Evolutionary conservation across 2,797 vertebrate genomes (phyloP).

Genomic region (Columba guinea): DNA sequence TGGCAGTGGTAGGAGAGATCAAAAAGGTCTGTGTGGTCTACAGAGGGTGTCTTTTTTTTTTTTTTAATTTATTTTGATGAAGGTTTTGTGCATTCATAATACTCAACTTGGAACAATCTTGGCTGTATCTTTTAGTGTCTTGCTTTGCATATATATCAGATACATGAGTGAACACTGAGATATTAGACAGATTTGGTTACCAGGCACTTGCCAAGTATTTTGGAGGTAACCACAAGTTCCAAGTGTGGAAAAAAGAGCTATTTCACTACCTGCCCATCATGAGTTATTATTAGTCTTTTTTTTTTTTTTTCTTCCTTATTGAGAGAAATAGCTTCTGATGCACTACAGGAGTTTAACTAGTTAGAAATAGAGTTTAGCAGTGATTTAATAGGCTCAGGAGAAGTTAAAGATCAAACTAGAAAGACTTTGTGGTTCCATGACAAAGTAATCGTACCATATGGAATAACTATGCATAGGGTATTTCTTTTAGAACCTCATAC

Average conservation of each 20-base stretch:
- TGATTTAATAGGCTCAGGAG: conserved; percentile 33
- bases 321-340: background rate
- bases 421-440: background rate
- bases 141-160: background rate
- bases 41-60: background rate
- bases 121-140: background rate
- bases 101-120: background rate
- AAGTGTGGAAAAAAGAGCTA: background rate
- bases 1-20: background rate
- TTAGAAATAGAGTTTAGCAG: conserved; percentile 27
- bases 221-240: background rate
- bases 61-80: background rate
- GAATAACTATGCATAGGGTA: background rate
- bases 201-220: background rate
- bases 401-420: conserved; percentile 35
- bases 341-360: conserved; percentile 31
- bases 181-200: background rate
- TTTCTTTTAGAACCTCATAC: conserved; percentile 2
- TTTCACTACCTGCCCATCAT: background rate
- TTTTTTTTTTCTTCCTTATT: background rate
- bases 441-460: background rate
- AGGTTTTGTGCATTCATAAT: background rate
- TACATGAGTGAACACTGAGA: background rate
- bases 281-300: background rate
- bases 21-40: background rate